A percentile compares a stretch with the other conserved stretches of the same genome.
Evolutionary conservation across 2,888 invertebrate species (phyloP).

Genomic region (Diloba caeruleocephala): DNA sequence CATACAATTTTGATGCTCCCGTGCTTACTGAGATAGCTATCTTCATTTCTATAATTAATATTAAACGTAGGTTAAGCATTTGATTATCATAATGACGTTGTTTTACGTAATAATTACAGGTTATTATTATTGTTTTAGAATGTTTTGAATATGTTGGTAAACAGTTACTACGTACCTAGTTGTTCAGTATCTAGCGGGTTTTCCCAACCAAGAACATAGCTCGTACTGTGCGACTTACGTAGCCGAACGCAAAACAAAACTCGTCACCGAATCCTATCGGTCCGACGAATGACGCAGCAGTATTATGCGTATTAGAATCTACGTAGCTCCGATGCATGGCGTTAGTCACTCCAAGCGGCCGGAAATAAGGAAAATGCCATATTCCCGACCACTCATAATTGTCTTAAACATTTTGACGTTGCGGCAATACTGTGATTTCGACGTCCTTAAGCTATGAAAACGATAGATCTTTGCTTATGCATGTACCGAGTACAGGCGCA

Average conservation of each 20-base stretch:
- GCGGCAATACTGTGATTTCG: constrained; percentile 16
- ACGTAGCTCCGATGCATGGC: constrained; percentile 45
- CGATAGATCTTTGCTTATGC: constrained; percentile 22
- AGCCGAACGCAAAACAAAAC: constrained; percentile 23
- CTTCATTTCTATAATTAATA: constrained; percentile 55
- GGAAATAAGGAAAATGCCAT: constrained; percentile 53
- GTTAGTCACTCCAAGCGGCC: constrained; percentile 47
- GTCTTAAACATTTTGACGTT: constrained; percentile 3
- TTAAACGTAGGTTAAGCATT: constrained; percentile 36
- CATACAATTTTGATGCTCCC: constrained; percentile 63
- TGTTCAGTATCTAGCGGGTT: constrained; percentile 22
- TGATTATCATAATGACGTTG: constrained; percentile 53
- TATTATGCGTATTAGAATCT: constrained; percentile 8
- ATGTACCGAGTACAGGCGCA: constrained; percentile 10
- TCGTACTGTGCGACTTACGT: constrained; percentile 19
- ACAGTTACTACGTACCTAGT: constrained; percentile 26
- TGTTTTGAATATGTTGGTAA: constrained; percentile 44
- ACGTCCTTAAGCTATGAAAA: neutral
- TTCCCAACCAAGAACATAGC: constrained; percentile 24
- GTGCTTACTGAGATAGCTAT: constrained; percentile 63
- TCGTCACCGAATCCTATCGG: constrained; percentile 45
- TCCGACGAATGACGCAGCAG: constrained; percentile 44
- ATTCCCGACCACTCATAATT: constrained; percentile 29
- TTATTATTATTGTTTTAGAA: constrained; percentile 25
- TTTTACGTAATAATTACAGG: constrained; percentile 50